Conservation (phyloP, 2,113 vertebrate genomes). For the Lamprotornis superbus region DNA sequence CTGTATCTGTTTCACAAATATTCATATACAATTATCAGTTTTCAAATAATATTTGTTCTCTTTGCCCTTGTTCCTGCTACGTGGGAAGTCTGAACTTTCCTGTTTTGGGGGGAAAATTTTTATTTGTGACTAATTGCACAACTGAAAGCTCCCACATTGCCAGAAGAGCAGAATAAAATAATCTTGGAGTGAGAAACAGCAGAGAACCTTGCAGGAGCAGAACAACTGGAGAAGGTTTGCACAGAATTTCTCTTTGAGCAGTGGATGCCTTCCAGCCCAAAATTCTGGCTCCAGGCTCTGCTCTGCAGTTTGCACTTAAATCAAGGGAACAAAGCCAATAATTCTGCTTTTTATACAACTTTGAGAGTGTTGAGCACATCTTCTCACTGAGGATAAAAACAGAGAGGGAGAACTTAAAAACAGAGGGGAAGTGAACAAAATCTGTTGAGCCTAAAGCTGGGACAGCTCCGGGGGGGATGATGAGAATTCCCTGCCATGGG, state of each 20-base stretch:
- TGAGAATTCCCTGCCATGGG: background rate
- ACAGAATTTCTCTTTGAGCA: background rate
- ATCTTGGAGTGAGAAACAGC: background rate
- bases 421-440: background rate
- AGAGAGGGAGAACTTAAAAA: background rate
- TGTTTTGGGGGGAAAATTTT: background rate
- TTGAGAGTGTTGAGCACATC: background rate
- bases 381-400: background rate
- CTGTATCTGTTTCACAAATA: background rate
- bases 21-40: background rate
- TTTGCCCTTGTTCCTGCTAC: background rate
- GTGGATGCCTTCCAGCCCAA: background rate
- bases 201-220: background rate
- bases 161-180: background rate
- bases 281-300: background rate
- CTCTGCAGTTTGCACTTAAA: background rate
- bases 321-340: background rate
- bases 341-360: background rate
- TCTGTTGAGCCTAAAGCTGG: background rate
- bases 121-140: background rate
- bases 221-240: background rate
- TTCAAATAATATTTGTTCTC: background rate
- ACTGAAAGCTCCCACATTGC: background rate
- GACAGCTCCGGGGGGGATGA: background rate
- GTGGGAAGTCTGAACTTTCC: background rate